Percentiles rank a stretch among this genome's conserved stretches.
These are phyloP conservation scores for Pyrgus malvae DNA, from an alignment of 2,888 invertebrate genomes.

Conservation along the genomic window DNA sequence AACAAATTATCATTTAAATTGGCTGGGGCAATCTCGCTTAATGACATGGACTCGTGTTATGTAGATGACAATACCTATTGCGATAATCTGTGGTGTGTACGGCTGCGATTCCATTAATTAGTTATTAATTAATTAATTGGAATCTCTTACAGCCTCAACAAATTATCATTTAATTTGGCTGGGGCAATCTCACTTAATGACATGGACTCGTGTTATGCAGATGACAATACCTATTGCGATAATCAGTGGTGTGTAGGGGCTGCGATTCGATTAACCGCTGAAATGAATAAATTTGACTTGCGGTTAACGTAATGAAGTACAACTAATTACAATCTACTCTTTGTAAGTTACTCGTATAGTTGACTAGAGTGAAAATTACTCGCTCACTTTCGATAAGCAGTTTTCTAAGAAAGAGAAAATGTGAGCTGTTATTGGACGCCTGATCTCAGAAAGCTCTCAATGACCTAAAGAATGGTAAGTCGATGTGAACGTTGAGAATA, in stretches of 20 bases:
- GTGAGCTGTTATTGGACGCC: too few species aligned
- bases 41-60: slow-evolving; percentile 42
- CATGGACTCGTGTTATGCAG: slow-evolving; percentile 42
- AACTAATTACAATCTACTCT: too few species aligned
- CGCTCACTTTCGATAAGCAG: too few species aligned
- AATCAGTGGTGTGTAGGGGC: slow-evolving; percentile 1
- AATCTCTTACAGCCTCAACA: slow-evolving; percentile 24
- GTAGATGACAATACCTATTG: slow-evolving; percentile 33
- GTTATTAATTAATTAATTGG: too few species aligned
- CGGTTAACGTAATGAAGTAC: neutral
- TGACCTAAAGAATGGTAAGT: too few species aligned
- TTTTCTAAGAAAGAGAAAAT: too few species aligned
- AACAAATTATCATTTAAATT: slow-evolving; percentile 53
- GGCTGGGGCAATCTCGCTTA: slow-evolving; percentile 41
- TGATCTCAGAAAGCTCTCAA: too few species aligned
- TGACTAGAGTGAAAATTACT: too few species aligned
- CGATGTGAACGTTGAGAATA: too few species aligned
- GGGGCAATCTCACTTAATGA: slow-evolving; percentile 41
- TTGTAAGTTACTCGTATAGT: too few species aligned
- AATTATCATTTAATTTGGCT: slow-evolving; percentile 55
- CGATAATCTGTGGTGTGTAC: slow-evolving; percentile 12
- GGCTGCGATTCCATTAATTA: slow-evolving; percentile 8
- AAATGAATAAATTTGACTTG: slow-evolving; percentile 14
- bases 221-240: slow-evolving; percentile 30
- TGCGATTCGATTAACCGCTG: slow-evolving; percentile 5